Percentiles rank a stretch among this genome's conserved stretches.
phyloP scores from a whole-genome alignment of 2,113 vertebrate species.

The Esox niger region DNA sequence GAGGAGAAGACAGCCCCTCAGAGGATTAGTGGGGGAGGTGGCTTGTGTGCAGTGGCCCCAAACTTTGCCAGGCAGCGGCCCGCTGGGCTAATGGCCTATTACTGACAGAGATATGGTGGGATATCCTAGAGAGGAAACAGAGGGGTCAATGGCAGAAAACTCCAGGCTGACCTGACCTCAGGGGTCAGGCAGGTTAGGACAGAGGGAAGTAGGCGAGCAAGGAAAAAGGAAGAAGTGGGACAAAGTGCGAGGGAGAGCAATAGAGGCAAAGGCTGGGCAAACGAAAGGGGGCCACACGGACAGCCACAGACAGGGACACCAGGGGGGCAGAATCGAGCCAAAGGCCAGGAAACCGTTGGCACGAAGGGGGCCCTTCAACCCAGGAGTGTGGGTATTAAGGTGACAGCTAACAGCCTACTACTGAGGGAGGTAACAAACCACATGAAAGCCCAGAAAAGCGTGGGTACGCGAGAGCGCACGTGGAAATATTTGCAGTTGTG shows the following conservation, averaged over 20 bases:
- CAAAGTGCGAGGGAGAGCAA: too few species aligned
- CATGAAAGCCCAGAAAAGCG: not conserved
- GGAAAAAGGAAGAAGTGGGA: not conserved
- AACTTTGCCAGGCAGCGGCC: conserved; percentile 24
- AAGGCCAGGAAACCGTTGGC: not conserved
- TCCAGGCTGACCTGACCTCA: conserved; percentile 43
- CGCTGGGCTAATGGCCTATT: conserved; percentile 48
- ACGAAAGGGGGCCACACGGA: too few species aligned
- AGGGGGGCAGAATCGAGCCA: not conserved
- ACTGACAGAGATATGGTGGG: conserved; percentile 50
- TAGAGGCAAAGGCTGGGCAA: too few species aligned
- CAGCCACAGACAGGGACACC: not conserved
- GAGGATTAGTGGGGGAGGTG: conserved; percentile 62
- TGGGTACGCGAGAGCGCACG: not conserved
- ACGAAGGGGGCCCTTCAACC: too few species aligned
- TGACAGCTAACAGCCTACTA: not conserved
- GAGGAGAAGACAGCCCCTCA: conserved; percentile 38
- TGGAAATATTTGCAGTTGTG: too few species aligned
- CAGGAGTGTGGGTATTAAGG: not conserved
- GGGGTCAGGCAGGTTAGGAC: conserved; percentile 31
- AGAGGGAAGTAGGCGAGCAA: not conserved
- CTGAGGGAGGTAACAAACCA: not conserved
- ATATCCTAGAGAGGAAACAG: conserved; percentile 60
- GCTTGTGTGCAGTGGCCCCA: conserved; percentile 25
- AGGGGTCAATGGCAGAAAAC: conserved; percentile 36